Conservation (phyloP, 2,113 vertebrate species). For the Sinocyclocheilus anophthalmus region DNA sequence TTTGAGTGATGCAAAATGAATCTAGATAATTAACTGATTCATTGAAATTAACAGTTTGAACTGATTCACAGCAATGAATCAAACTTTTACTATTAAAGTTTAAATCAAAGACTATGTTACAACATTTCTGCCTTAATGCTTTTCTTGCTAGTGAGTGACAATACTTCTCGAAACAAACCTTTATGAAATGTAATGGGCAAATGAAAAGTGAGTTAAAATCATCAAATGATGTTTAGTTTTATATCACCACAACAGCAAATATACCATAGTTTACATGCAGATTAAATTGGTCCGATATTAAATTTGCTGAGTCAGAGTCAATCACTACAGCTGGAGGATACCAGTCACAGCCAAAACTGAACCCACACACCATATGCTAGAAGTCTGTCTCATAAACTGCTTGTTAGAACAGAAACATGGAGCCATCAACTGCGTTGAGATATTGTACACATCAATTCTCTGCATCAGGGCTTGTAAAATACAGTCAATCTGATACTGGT, state of each 20-base stretch:
- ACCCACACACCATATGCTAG: constrained; percentile 13
- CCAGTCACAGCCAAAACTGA: constrained; percentile 19
- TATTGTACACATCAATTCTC: background rate
- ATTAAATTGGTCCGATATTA: background rate
- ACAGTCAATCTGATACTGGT: background rate
- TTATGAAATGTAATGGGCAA: background rate
- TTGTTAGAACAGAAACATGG: background rate
- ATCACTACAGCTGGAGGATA: constrained; percentile 24
- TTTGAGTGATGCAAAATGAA: background rate
- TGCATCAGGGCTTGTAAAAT: background rate
- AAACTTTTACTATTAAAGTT: background rate
- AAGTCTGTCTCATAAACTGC: constrained; percentile 18
- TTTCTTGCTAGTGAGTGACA: background rate
- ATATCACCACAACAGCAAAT: background rate
- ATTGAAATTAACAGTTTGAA: background rate
- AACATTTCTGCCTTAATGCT: background rate
- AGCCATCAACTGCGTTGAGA: background rate
- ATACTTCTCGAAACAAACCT: background rate
- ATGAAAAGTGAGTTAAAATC: background rate
- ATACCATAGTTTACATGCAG: background rate
- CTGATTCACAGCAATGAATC: background rate
- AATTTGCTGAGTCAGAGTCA: constrained; percentile 48
- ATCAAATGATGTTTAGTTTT: background rate
- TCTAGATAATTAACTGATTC: background rate
- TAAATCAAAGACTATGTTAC: background rate